Evolutionary conservation across 2,888 invertebrate species (phyloP).

Genomic region (Eustalomyia histrio): DNA sequence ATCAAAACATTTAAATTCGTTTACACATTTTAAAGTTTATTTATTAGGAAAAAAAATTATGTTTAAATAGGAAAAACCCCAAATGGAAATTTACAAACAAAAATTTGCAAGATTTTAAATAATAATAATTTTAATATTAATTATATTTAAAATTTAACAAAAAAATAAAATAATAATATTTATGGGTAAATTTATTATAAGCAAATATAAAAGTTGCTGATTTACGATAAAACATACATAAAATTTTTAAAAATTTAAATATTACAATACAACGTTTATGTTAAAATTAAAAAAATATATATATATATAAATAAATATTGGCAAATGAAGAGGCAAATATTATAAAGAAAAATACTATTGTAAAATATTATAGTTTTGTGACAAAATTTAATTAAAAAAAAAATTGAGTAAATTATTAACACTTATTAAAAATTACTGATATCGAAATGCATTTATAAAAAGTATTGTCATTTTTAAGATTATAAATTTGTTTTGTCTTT

Average conservation of each 20-base stretch:
- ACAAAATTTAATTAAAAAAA: not conserved
- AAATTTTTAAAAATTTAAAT: slow-evolving; percentile 52
- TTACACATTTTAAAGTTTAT: slow-evolving; percentile 4
- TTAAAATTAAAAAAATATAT: slow-evolving; percentile 20
- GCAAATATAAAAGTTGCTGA: slow-evolving; percentile 16
- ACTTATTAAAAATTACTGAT: not conserved
- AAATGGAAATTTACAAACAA: not conserved
- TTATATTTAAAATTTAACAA: not conserved
- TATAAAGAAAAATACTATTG: slow-evolving; percentile 13
- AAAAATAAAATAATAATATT: slow-evolving; percentile 20
- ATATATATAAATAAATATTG: slow-evolving; percentile 65
- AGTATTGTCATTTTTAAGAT: not conserved
- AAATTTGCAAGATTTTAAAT: not conserved
- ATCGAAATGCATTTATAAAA: not conserved
- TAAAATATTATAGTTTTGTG: not conserved
- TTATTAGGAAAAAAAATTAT: not conserved
- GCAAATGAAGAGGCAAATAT: slow-evolving; percentile 59
- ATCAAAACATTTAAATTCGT: not conserved
- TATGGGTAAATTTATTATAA: slow-evolving; percentile 2
- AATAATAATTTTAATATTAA: not conserved
- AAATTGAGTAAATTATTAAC: not conserved
- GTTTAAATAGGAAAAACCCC: not conserved
- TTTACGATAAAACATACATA: slow-evolving; percentile 34
- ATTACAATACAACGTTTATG: slow-evolving; percentile 10
- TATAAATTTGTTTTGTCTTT: not conserved